phyloP scores from a whole-genome alignment of 2,797 vertebrate species.

The Prionace glauca region DNA sequence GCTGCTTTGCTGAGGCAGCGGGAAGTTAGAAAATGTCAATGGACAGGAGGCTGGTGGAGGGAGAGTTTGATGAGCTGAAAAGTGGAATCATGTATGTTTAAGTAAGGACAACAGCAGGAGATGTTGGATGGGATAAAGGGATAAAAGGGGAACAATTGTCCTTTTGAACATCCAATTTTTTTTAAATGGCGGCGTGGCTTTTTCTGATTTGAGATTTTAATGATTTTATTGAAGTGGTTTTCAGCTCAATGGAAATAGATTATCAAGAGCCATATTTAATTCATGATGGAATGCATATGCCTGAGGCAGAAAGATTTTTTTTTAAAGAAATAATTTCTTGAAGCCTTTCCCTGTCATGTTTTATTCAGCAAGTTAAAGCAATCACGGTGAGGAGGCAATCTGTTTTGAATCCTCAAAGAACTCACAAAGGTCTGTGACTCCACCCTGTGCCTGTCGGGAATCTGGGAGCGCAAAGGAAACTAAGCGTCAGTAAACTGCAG shows the following conservation, averaged over 20 bases:
- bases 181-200: conserved; percentile 40
- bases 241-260: conserved; percentile 57
- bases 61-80: background rate
- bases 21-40: too few relatives aligned
- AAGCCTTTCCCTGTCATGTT: conserved; percentile 59
- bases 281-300: conserved; percentile 64
- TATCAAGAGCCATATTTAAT: conserved; percentile 65
- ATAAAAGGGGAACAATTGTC: conserved; percentile 47
- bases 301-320: conserved; percentile 47
- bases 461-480: too few relatives aligned
- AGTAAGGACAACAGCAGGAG: background rate
- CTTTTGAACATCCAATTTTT: conserved; percentile 42
- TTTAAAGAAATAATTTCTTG: conserved; percentile 56
- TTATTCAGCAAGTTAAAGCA: conserved; percentile 61
- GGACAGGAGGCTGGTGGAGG: too few relatives aligned
- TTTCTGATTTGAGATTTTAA: conserved; percentile 54
- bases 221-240: conserved; percentile 62
- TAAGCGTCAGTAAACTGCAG: background rate
- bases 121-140: conserved; percentile 43
- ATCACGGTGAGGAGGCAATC: conserved; percentile 51
- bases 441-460: background rate
- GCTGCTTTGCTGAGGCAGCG: too few relatives aligned
- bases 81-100: background rate
- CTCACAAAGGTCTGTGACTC: background rate
- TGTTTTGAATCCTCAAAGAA: background rate